phyloP scores from a whole-genome alignment of 2,888 invertebrate genomes.

The Hemaris fuciformis region DNA sequence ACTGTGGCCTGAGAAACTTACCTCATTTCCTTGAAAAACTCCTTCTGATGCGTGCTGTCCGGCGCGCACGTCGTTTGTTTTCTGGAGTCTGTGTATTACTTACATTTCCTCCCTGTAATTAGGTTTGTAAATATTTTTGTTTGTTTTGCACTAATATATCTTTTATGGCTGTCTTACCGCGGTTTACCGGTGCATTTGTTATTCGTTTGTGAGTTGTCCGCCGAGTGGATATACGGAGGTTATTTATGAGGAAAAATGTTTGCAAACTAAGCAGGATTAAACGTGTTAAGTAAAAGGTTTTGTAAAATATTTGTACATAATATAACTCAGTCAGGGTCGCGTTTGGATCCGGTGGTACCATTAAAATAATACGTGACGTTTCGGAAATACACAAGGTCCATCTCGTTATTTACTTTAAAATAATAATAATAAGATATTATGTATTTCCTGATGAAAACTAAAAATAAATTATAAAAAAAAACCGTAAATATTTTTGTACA shows the following conservation, averaged over 20 bases:
- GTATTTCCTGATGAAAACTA: no score
- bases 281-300: not conserved
- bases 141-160: conserved; percentile 55
- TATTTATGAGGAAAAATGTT: not conserved
- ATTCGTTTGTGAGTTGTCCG: not conserved
- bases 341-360: no score
- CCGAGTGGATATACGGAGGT: not conserved
- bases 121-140: conserved; percentile 67
- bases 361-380: no score
- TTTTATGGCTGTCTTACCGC: conserved; percentile 58
- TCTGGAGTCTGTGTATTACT: conserved; percentile 53
- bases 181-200: conserved; percentile 25
- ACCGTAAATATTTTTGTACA: no score
- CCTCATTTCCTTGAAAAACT: conserved; percentile 71
- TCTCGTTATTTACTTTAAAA: no score
- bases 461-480: no score
- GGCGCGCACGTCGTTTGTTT: conserved; percentile 54
- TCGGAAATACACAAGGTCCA: no score
- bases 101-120: conserved; percentile 61
- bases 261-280: not conserved
- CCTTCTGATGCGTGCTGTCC: conserved; percentile 55
- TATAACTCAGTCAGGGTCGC: no score
- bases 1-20: conserved; percentile 49
- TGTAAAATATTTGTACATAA: no score
- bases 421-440: no score